phyloP scores from a whole-genome alignment of 37 sponge, comb jelly and placozoan species.

The Halichondria panicea region DNA sequence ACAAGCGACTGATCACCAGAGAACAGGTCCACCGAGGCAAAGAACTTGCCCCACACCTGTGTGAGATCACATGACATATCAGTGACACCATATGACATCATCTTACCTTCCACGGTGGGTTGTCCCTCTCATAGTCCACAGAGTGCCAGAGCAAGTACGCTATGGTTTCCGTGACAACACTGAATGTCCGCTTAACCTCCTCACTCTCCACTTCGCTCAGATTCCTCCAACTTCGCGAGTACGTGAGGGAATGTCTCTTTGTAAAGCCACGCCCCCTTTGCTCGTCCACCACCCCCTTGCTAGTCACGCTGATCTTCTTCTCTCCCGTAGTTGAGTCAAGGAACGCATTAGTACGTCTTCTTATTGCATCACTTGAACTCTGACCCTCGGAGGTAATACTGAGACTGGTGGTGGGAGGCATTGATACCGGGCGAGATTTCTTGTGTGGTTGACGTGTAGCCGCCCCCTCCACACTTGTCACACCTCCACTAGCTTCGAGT shows the following conservation, averaged over 20 bases:
- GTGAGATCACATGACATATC: neutral
- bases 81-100: neutral
- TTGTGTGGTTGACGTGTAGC: too few relatives aligned
- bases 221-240: conserved; percentile 4
- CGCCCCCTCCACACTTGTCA: too few relatives aligned
- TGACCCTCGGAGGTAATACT: neutral
- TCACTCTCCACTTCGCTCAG: neutral
- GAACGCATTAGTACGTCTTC: neutral
- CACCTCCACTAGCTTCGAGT: too few relatives aligned
- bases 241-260: conserved; percentile 3
- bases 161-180: conserved; percentile 41
- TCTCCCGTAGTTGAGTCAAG: neutral
- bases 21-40: conserved; percentile 53
- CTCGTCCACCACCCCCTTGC: neutral
- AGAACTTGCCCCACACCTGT: conserved; percentile 60
- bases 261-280: too few relatives aligned
- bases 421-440: neutral
- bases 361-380: neutral
- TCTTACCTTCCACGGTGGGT: conserved; percentile 28
- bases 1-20: conserved; percentile 17
- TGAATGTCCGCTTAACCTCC: conserved; percentile 15
- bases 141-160: conserved; percentile 43
- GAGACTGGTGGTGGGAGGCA: neutral
- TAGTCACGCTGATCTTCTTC: neutral
- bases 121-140: neutral